Evolutionary conservation across 1,140 invertebrate species (phyloP).

Genomic region (Akabosia matsudoensis): DNA sequence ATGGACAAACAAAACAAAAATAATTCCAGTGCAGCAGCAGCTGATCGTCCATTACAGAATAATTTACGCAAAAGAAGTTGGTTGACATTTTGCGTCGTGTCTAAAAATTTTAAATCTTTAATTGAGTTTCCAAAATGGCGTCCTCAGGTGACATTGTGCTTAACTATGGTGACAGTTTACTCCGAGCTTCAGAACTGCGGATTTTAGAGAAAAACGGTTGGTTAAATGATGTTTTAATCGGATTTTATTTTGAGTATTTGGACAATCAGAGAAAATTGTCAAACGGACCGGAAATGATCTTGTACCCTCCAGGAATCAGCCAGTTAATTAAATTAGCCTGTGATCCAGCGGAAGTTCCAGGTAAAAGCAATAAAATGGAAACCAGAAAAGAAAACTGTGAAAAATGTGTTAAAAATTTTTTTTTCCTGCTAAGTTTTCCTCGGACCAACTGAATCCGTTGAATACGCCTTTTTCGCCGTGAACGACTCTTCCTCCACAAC

Average conservation of each 20-base stretch:
- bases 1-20: no score
- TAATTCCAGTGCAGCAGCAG: no score
- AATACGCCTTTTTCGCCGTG: conserved; percentile 31
- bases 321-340: conserved; percentile 32
- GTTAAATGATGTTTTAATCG: conserved; percentile 38
- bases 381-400: no score
- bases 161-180: conserved; percentile 36
- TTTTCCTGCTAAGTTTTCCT: neutral
- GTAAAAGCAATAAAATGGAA: no score
- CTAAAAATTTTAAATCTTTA: no score
- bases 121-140: neutral
- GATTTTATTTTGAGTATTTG: conserved; percentile 38
- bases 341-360: neutral
- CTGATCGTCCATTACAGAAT: no score
- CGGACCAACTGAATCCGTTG: conserved; percentile 7
- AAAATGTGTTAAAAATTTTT: no score
- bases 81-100: no score
- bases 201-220: conserved; percentile 27
- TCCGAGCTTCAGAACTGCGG: conserved; percentile 28
- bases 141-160: conserved; percentile 28
- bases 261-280: neutral
- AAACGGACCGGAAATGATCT: conserved; percentile 1
- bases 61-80: no score
- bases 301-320: conserved; percentile 30
- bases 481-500: conserved; percentile 24